phyloP scores from a whole-genome alignment of 2,113 vertebrate genomes.

The cattle (Bos taurus) region ARS-UCD2.0 NC_037335.1:100250001-100250500 shows the following conservation, averaged over 20 bases:
- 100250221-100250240: neutral
- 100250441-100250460: fast-evolving
- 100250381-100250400: neutral
- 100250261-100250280: constrained; percentile 58
- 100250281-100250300: constrained; percentile 29
- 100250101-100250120: neutral
- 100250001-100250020: neutral
- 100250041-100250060: neutral
- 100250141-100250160: neutral
- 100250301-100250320: constrained; percentile 56
- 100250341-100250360: neutral
- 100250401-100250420: no score
- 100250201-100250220: neutral
- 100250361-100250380: neutral
- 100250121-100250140: neutral
- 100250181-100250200: neutral
- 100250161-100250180: neutral
- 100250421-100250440: fast-evolving
- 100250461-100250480: fast-evolving
- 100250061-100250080: neutral
- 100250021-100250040: neutral
- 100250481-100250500: fast-evolving
- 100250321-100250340: constrained; percentile 58
- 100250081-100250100: neutral
- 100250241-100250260: neutral